phyloP scores from a whole-genome alignment of 2,888 invertebrate genomes.

The Tenthredo notha region DNA sequence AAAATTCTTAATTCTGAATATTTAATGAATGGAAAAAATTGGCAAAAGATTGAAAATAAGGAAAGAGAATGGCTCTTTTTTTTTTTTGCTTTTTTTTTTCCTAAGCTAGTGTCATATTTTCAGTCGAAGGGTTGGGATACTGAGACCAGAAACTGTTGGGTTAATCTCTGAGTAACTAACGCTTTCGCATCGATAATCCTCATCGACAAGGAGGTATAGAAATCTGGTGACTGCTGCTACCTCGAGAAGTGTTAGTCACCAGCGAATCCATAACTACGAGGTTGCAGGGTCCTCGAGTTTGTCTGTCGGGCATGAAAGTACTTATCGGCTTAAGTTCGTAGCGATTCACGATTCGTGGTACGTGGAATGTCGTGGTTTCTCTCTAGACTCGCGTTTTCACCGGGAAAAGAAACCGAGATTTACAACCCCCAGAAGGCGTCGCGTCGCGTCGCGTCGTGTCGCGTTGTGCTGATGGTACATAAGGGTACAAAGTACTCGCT shows the following conservation, averaged over 20 bases:
- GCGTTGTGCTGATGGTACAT: not conserved
- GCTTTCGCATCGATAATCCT: slow-evolving; percentile 41
- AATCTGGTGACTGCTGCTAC: not conserved
- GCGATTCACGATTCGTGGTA: not conserved
- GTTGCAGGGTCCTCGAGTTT: slow-evolving; percentile 41
- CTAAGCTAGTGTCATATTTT: not conserved
- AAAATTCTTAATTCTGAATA: not conserved
- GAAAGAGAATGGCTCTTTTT: not conserved
- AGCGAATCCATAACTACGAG: slow-evolving; percentile 31
- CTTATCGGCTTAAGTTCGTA: slow-evolving; percentile 48
- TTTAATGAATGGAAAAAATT: too few relatives aligned
- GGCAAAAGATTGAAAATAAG: not conserved
- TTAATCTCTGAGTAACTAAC: slow-evolving; percentile 35
- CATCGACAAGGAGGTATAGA: slow-evolving; percentile 34
- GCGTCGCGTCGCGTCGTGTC: too few relatives aligned
- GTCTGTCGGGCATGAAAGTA: slow-evolving; percentile 45
- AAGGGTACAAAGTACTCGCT: not conserved
- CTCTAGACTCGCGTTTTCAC: not conserved
- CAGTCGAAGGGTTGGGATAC: not conserved
- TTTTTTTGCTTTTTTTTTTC: not conserved
- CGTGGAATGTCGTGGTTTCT: not conserved
- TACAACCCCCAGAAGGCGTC: slow-evolving; percentile 8
- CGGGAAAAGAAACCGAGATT: slow-evolving; percentile 14
- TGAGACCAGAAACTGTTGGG: not conserved
- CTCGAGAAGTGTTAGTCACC: not conserved